Evolutionary conservation across 2,888 invertebrate species (phyloP), one percentile per base, ranked within the genome.

Genomic region (Stenchaetothrips biformis): DNA sequence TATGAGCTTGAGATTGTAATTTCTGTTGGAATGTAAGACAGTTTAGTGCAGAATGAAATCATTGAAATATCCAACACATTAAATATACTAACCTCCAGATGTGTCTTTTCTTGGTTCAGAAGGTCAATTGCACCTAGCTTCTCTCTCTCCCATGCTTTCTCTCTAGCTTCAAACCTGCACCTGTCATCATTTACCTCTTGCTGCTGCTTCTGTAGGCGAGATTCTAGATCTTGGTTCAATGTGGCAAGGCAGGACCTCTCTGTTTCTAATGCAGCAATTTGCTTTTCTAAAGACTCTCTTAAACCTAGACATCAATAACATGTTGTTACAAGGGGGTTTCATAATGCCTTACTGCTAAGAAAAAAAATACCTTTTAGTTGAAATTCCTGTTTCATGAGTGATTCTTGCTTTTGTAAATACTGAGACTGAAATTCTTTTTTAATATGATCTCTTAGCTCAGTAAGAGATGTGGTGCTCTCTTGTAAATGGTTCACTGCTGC

Each of bases 121-220:
- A 74, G 67, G 7, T 21, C 67, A 74, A 74, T 74, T 9, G 67
- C 67, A 21, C 67, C 67, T 74, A 74, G 25, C 25, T 74, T 74
- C 25, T 74, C 67, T 11, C 67, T 74, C 25, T 74, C 67, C 67
- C 67, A 74, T 74, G 67, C 25, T 11, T 74, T 74, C 25, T 74
- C 67, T 21, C 67, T 74, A 11, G 67, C 67, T 25, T 74, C 67
- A 74, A 74, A 74, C 25, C 67, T 74, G 25, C 11, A 7, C 25
- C 25, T 74, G 9, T 74, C 67, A 25, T 74, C 67, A 25, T 21
- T 25, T 7, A 74, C 7, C 67, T 74, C 67, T 74, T 74, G 67
- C 11, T 74, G 21, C 7, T 74, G 67, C 25, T 25, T 74, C 25
- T 25, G 25, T 11, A 74, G 11, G 25, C 25, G 67, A 21, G 67